Percentiles rank a stretch among this genome's conserved stretches.
Evolutionary conservation across 35 echinoderm and acorn worm species (phyloP).

Genomic region (Anneissia japonica): DNA sequence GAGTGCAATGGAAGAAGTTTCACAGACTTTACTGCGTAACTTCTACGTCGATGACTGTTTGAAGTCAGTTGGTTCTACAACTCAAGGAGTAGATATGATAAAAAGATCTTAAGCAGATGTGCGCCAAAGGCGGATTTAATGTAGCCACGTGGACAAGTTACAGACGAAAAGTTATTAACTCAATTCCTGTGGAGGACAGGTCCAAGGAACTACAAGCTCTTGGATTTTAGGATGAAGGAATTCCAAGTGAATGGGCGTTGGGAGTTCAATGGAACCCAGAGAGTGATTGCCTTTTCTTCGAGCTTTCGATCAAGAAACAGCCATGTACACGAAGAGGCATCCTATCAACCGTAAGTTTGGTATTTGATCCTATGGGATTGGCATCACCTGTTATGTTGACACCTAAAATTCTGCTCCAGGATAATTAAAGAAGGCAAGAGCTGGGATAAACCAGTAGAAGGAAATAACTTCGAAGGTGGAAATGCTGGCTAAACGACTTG

Average conservation of each 20-base stretch:
- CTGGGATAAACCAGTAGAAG: conserved; percentile 66
- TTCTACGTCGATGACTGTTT: conserved; percentile 46
- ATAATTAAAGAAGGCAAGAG: conserved; percentile 47
- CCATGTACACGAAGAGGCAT: not conserved
- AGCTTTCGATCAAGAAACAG: not conserved
- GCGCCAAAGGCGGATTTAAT: conserved; percentile 15
- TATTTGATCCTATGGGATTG: conserved; percentile 71
- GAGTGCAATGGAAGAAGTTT: not conserved
- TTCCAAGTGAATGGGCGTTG: conserved; percentile 43
- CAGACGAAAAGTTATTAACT: conserved; percentile 19
- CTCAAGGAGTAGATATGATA: conserved; percentile 15
- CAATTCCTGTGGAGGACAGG: not conserved
- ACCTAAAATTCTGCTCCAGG: conserved; percentile 62
- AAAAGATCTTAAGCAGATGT: not conserved
- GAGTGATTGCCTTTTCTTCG: not conserved
- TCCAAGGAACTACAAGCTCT: not conserved
- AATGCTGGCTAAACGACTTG: conserved; percentile 53
- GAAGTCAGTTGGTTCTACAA: conserved; percentile 12
- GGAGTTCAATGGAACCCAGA: conserved; percentile 30
- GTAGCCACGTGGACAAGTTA: conserved; percentile 20
- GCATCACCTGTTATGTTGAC: conserved; percentile 41
- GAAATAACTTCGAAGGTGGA: conserved; percentile 18
- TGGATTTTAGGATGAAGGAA: not conserved
- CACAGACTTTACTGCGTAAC: conserved; percentile 1
- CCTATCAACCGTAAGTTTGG: conserved; percentile 13